A percentile compares a stretch with the other conserved stretches of the same genome.
phyloP scores from a whole-genome alignment of 2,113 vertebrate genomes.

The Circaetus cinerascens region DNA sequence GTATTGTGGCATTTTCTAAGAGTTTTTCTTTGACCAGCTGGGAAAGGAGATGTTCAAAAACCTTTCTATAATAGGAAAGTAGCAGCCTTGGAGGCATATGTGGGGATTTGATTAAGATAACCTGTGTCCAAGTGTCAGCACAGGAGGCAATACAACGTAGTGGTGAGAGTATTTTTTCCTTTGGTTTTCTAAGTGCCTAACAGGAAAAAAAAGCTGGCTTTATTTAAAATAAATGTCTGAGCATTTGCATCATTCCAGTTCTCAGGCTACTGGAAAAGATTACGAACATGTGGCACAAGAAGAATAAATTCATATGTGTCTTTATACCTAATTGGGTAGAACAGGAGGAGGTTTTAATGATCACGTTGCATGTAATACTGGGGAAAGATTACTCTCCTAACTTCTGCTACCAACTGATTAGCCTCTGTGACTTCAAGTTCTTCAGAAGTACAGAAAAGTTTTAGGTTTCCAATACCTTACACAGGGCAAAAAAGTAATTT shows the following conservation, averaged over 20 bases:
- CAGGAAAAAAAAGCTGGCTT: not conserved
- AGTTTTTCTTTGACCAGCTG: not conserved
- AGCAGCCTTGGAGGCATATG: not conserved
- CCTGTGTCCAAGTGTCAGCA: not conserved
- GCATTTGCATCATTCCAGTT: not conserved
- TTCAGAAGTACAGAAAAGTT: not conserved
- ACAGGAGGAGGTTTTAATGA: not conserved
- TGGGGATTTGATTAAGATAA: not conserved
- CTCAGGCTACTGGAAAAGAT: not conserved
- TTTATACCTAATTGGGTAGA: not conserved
- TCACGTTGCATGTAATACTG: not conserved
- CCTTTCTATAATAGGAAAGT: not conserved
- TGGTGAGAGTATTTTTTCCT: not conserved
- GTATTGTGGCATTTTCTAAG: not conserved
- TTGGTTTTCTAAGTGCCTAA: not conserved
- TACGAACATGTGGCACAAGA: not conserved
- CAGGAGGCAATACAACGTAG: not conserved
- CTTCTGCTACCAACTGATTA: not conserved
- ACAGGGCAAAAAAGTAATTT: not conserved
- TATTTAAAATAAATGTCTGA: not conserved
- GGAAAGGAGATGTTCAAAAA: not conserved
- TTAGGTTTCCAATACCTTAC: not conserved
- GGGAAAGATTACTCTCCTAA: not conserved
- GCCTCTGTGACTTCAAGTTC: not conserved
- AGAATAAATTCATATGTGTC: not conserved